A percentile compares a stretch with the other conserved stretches of the same genome.
phyloP scores from a whole-genome alignment of 2,888 invertebrate genomes.

The Calliopum simillimum region DNA sequence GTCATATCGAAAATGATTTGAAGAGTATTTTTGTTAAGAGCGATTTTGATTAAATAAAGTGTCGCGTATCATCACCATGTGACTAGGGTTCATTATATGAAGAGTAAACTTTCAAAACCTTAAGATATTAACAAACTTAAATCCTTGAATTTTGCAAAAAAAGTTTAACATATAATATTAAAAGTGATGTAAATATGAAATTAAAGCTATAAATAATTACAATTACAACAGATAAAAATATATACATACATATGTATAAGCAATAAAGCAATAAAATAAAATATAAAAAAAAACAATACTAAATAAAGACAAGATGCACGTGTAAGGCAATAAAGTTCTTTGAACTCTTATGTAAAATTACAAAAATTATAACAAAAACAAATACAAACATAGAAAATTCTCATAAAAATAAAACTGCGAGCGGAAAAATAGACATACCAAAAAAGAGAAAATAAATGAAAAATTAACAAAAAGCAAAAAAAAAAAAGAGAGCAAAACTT shows the following conservation, averaged over 20 bases:
- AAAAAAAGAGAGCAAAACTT: no score
- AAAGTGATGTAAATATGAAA: not conserved
- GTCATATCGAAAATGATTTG: no score
- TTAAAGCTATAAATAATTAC: not conserved
- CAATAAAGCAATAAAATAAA: not conserved
- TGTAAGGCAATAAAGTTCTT: slow-evolving; percentile 48
- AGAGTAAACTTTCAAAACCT: no score
- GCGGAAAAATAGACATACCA: not conserved
- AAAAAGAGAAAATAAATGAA: not conserved
- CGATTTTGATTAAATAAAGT: not conserved
- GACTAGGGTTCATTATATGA: no score
- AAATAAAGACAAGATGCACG: slow-evolving; percentile 42
- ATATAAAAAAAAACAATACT: no score
- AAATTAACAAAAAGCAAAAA: no score
- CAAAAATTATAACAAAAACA: slow-evolving; percentile 34
- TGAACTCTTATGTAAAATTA: slow-evolving; percentile 50
- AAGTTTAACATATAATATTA: no score
- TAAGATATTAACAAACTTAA: no score
- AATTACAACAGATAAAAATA: not conserved
- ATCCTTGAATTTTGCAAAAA: no score
- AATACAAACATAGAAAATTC: slow-evolving; percentile 21
- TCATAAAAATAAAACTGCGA: no score
- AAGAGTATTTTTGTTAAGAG: no score
- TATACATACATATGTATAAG: not conserved
- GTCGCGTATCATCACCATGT: not conserved